Conservation (phyloP, 2,888 invertebrate genomes). For the Drosophila picticornis region DNA sequence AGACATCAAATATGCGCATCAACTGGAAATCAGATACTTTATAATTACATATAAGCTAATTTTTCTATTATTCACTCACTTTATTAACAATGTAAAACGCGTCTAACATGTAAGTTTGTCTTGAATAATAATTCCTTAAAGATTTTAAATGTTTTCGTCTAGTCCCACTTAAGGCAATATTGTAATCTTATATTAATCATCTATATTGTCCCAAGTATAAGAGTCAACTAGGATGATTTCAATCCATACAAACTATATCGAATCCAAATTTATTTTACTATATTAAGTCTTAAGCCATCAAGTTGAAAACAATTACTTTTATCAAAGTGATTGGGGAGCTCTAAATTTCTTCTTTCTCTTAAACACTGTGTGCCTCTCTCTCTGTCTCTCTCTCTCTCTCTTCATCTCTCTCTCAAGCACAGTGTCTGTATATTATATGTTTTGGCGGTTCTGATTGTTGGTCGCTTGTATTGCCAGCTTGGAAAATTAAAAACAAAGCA, state of each 20-base stretch:
- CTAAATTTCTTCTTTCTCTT: background rate
- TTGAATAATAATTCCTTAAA: background rate
- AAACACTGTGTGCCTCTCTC: background rate
- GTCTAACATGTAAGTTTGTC: background rate
- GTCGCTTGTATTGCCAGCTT: constrained; percentile 27
- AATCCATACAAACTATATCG: background rate
- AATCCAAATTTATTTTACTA: background rate
- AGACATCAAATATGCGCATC: background rate
- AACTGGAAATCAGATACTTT: background rate
- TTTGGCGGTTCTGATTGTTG: constrained; percentile 37
- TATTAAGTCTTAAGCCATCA: background rate
- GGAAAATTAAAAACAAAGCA: constrained; percentile 63
- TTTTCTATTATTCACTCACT: background rate
- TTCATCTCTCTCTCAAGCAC: background rate
- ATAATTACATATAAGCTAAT: background rate
- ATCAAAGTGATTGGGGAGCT: constrained; percentile 1
- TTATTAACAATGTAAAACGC: background rate
- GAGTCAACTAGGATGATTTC: background rate
- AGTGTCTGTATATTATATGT: background rate
- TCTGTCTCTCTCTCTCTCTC: background rate
- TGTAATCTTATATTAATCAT: background rate
- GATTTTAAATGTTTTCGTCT: background rate
- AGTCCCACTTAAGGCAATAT: background rate
- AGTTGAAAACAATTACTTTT: constrained; percentile 35
- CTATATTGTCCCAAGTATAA: background rate